Percentiles rank a stretch among this genome's conserved stretches.
Evolutionary conservation across 2,113 vertebrate species (phyloP).

Genomic region (Clinocottus analis): DNA sequence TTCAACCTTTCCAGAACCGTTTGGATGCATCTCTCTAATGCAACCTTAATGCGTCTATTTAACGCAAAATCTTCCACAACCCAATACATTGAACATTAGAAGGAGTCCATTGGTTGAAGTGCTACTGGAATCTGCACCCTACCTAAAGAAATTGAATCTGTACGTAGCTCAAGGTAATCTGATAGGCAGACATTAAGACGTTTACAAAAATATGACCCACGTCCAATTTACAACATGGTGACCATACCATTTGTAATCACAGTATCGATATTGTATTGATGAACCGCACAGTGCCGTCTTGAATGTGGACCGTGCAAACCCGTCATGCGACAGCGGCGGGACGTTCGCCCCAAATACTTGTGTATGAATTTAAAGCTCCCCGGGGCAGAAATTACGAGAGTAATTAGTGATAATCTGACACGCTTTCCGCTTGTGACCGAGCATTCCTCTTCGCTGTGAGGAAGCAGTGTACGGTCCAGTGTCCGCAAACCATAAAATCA

Average conservation of each 20-base stretch:
- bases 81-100: background rate
- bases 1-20: background rate
- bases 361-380: constrained; percentile 6
- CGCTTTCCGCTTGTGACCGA: constrained; percentile 46
- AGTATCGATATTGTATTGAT: background rate
- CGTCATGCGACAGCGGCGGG: background rate
- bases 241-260: background rate
- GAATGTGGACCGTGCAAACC: background rate
- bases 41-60: background rate
- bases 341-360: background rate
- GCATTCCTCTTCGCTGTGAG: constrained; percentile 14
- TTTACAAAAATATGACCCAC: background rate
- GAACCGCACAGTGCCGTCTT: background rate
- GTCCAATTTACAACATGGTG: background rate
- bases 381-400: constrained; percentile 17
- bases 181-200: background rate
- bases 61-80: background rate
- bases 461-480: background rate
- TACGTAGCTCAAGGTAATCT: background rate
- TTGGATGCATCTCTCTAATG: background rate
- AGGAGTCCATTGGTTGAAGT: background rate
- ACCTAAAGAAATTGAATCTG: too few species aligned
- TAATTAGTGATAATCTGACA: constrained; percentile 42
- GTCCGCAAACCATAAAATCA: constrained; percentile 20
- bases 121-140: background rate